Conservation (phyloP, 2,113 vertebrate species). For the Elephantulus edwardii region DNA sequence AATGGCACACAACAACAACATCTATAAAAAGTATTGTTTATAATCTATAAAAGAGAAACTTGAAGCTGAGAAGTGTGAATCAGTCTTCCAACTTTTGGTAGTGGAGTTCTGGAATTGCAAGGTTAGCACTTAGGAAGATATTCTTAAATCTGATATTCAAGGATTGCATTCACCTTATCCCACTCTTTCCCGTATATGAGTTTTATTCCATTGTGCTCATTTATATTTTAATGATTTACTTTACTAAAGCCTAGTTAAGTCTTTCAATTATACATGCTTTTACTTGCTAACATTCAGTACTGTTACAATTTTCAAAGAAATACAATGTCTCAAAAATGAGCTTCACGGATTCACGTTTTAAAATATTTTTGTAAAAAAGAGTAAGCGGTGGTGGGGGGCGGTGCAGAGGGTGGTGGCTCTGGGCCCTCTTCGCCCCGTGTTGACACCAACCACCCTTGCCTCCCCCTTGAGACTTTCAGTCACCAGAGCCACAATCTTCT, state of each 20-base stretch:
- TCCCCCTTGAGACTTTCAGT: not conserved
- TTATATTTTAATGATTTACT: no score
- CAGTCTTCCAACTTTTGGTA: no score
- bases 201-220: no score
- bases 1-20: no score
- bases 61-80: no score
- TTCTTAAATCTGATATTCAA: not conserved
- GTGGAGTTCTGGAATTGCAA: not conserved
- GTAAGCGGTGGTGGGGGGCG: not conserved
- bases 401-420: not conserved
- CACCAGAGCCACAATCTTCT: slow-evolving; percentile 68
- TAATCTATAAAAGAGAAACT: no score
- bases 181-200: no score
- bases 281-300: not conserved
- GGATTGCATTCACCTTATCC: not conserved
- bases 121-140: not conserved
- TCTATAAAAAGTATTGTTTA: no score
- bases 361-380: slow-evolving; percentile 8
- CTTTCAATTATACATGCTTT: not conserved
- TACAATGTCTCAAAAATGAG: not conserved
- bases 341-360: not conserved
- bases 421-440: not conserved
- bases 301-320: slow-evolving; percentile 41
- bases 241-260: not conserved
- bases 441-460: not conserved